Percentiles rank a stretch among this genome's conserved stretches.
Conservation (phyloP, 2,888 invertebrate genomes). For the Lasioglossum lativentre region DNA sequence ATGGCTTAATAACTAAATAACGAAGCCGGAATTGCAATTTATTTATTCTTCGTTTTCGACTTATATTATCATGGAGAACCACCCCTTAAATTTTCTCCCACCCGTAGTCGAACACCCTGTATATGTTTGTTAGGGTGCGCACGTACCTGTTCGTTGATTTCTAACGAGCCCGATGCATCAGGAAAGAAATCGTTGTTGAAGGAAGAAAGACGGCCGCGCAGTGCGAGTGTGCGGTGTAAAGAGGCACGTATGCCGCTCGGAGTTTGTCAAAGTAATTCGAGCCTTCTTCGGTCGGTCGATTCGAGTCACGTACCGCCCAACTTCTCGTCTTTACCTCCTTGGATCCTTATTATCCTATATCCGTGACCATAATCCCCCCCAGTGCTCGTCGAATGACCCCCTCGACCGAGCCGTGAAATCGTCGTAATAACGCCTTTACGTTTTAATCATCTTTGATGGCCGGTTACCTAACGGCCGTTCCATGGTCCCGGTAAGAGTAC, state of each 20-base stretch:
- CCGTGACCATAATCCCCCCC: constrained; percentile 65
- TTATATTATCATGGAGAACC: too few relatives aligned
- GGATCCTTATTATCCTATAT: constrained; percentile 77
- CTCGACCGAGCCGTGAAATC: constrained; percentile 68
- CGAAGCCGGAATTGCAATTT: too few relatives aligned
- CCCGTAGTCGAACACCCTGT: too few relatives aligned
- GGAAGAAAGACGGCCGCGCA: neutral
- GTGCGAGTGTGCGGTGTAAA: constrained; percentile 3
- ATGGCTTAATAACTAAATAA: too few relatives aligned
- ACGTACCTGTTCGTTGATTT: constrained; percentile 40
- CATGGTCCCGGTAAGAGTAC: neutral
- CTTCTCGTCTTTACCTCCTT: constrained; percentile 71
- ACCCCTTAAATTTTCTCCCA: too few relatives aligned
- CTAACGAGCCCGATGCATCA: constrained; percentile 42
- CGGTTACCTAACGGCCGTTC: constrained; percentile 1
- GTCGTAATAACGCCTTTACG: constrained; percentile 58
- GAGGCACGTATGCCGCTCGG: constrained; percentile 55
- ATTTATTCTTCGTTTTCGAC: too few relatives aligned
- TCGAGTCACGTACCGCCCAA: constrained; percentile 74
- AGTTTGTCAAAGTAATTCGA: constrained; percentile 82
- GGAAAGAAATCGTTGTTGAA: neutral
- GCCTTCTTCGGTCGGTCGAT: constrained; percentile 68
- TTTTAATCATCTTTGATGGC: constrained; percentile 61
- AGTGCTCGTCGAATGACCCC: constrained; percentile 64
- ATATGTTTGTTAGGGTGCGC: neutral